Evolutionary conservation across 1,140 invertebrate species (phyloP).

Genomic region (Microplitis mediator): DNA sequence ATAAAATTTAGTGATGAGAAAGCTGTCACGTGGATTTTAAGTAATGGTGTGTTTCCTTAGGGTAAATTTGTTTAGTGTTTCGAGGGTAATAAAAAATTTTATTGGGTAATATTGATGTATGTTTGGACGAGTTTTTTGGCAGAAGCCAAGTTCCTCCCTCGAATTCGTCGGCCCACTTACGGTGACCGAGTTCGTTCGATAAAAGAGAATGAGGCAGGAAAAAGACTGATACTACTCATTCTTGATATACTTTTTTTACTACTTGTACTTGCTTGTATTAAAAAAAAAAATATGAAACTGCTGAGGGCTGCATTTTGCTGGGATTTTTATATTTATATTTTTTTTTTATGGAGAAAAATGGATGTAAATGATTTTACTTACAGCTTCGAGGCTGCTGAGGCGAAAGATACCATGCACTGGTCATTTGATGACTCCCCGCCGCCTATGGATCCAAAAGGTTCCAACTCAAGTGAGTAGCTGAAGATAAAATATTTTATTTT

Average conservation of each 20-base stretch:
- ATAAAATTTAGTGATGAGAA: neutral
- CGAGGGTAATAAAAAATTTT: too few relatives aligned
- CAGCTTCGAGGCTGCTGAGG: constrained; percentile 73
- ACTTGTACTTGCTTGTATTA: neutral
- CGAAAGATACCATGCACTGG: constrained; percentile 77
- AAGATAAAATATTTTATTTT: too few relatives aligned
- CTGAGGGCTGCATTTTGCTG: neutral
- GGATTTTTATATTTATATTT: too few relatives aligned
- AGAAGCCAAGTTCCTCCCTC: neutral
- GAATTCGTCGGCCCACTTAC: constrained; percentile 14
- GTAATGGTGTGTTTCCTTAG: neutral
- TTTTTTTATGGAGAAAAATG: neutral
- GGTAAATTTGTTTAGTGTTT: too few relatives aligned
- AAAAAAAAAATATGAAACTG: neutral
- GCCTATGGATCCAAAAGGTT: constrained; percentile 76
- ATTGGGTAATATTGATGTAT: too few relatives aligned
- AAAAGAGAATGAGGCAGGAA: constrained; percentile 25
- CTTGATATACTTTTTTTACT: neutral
- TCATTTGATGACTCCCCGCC: constrained; percentile 75
- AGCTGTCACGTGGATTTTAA: neutral
- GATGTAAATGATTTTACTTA: constrained; percentile 42
- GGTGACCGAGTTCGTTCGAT: constrained; percentile 31
- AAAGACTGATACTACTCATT: constrained; percentile 11
- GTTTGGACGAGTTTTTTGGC: neutral
- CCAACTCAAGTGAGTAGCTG: constrained; percentile 66